Evolutionary conservation across 64 coral and sea anemone genomes (phyloP).

Genomic region (Dendronephthya gigantea): DNA sequence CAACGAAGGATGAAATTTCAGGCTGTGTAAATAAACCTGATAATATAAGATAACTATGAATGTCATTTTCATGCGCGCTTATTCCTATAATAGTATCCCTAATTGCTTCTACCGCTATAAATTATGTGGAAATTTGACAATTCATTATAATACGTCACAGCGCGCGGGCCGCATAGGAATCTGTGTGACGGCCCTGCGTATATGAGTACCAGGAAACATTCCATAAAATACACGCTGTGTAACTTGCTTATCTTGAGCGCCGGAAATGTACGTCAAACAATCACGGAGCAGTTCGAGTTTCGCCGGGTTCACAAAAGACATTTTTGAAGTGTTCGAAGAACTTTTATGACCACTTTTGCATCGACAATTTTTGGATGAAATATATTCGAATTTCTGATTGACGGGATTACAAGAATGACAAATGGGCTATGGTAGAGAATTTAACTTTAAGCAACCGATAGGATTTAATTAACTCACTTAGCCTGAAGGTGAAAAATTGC

Average conservation of each 20-base stretch:
- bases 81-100: neutral
- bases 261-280: neutral
- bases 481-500: too few relatives aligned
- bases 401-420: too few relatives aligned
- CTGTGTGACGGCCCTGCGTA: too few relatives aligned
- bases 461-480: too few relatives aligned
- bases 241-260: too few relatives aligned
- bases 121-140: neutral
- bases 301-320: neutral
- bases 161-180: neutral
- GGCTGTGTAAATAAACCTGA: neutral
- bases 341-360: neutral
- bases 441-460: too few relatives aligned
- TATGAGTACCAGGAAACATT: too few relatives aligned
- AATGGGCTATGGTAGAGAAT: too few relatives aligned
- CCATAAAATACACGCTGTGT: neutral
- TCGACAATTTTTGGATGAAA: neutral
- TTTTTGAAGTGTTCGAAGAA: neutral
- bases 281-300: neutral
- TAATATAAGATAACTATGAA: neutral
- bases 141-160: constrained; percentile 1
- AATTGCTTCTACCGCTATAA: constrained; percentile 18
- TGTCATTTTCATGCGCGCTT: neutral
- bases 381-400: too few relatives aligned
- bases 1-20: neutral